phyloP scores from a whole-genome alignment of 2,797 vertebrate species.

The Taeniopygia guttata region DNA sequence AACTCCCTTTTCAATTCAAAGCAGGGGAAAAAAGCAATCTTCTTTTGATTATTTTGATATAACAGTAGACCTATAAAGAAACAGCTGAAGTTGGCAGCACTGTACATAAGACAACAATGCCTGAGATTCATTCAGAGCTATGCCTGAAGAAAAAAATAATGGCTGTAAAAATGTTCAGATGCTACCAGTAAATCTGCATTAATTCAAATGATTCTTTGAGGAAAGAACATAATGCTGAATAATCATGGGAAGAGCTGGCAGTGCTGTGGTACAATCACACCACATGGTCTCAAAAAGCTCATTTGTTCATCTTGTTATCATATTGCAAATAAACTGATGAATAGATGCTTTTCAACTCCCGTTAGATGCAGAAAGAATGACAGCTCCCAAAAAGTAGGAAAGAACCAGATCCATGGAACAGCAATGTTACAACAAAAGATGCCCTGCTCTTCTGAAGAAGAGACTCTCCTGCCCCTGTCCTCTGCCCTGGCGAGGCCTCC shows the following conservation, averaged over 20 bases:
- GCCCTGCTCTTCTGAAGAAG: neutral
- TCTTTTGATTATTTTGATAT: neutral
- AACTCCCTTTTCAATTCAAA: neutral
- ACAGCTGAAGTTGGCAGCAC: neutral
- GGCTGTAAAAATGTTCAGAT: neutral
- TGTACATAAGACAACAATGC: neutral
- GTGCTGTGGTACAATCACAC: neutral
- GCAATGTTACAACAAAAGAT: neutral
- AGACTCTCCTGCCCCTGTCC: neutral
- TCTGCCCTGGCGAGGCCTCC: neutral
- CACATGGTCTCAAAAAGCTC: neutral
- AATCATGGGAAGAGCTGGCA: neutral
- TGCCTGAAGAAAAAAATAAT: neutral
- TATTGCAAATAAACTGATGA: neutral
- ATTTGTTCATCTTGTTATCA: neutral
- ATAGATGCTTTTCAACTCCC: neutral
- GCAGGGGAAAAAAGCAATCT: neutral
- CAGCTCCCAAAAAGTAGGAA: neutral
- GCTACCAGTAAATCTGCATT: neutral
- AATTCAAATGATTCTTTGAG: constrained; percentile 16
- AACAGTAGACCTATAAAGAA: neutral
- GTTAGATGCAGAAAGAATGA: neutral
- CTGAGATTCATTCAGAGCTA: neutral
- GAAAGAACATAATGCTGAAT: neutral
- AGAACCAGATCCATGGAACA: neutral